Percentiles rank a stretch among this genome's conserved stretches.
phyloP scores from a whole-genome alignment of 2,113 vertebrate genomes.

The Aythya baeri region DNA sequence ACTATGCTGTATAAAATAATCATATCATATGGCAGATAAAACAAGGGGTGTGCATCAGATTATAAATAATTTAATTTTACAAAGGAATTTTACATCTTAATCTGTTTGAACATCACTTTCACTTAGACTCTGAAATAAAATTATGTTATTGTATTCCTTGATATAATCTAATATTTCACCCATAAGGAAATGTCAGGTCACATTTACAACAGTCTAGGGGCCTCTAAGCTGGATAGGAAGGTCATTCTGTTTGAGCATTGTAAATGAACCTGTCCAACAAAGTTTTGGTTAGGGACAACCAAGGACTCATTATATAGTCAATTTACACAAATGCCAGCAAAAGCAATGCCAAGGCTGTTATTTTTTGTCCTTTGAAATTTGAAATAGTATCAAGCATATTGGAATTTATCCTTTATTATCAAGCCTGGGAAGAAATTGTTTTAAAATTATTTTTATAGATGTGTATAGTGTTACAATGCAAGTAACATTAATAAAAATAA shows the following conservation, averaged over 20 bases:
- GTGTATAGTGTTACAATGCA: not conserved
- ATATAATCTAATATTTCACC: conserved; percentile 82
- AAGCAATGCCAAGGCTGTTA: conserved; percentile 40
- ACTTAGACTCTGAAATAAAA: conserved; percentile 80
- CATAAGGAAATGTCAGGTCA: conserved; percentile 83
- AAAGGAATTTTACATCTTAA: conserved; percentile 82
- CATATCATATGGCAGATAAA: conserved; percentile 79
- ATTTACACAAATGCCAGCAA: conserved; percentile 65
- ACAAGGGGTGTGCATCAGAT: conserved; percentile 78
- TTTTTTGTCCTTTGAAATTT: conserved; percentile 53
- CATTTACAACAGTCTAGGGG: conserved; percentile 73
- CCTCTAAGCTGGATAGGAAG: conserved; percentile 75
- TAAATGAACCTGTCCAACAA: conserved; percentile 79
- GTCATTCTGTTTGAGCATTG: conserved; percentile 77
- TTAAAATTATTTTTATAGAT: not conserved
- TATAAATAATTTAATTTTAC: conserved; percentile 82
- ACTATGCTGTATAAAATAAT: conserved; percentile 72
- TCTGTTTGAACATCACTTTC: conserved; percentile 80
- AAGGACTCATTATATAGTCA: conserved; percentile 77
- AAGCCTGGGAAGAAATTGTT: not conserved
- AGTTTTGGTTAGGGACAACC: conserved; percentile 76
- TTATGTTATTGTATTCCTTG: conserved; percentile 78
- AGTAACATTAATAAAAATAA: conserved; percentile 37
- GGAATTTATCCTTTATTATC: conserved; percentile 33
- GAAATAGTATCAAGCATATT: conserved; percentile 18